These are phyloP conservation scores for Elegia similella DNA, from an alignment of 2,888 invertebrate genomes.

Conservation along the genomic window DNA sequence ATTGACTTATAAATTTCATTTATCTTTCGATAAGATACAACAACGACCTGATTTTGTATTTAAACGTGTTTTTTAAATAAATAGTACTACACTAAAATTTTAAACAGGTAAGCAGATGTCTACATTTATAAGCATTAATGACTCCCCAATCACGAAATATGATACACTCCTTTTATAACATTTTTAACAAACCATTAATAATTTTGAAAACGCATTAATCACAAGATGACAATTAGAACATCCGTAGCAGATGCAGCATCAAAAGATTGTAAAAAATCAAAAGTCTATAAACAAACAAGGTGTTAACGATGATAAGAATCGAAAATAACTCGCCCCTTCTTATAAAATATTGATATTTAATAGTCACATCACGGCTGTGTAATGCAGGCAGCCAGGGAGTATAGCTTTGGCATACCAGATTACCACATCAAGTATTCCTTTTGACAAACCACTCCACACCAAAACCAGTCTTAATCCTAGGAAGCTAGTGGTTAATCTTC, in stretches of 20 bases:
- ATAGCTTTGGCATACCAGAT: conserved; percentile 71
- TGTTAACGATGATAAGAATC: conserved; percentile 75
- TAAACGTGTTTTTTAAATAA: conserved; percentile 13
- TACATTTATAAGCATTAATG: background rate
- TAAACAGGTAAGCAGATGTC: conserved; percentile 8
- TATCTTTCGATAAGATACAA: too few relatives aligned
- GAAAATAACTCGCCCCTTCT: conserved; percentile 57
- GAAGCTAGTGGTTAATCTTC: conserved; percentile 31
- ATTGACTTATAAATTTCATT: too few relatives aligned
- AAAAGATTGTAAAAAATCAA: conserved; percentile 50
- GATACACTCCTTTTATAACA: conserved; percentile 4
- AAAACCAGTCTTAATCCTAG: conserved; percentile 29
- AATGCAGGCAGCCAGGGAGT: conserved; percentile 67
- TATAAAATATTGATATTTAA: conserved; percentile 79
- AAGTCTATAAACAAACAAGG: conserved; percentile 72
- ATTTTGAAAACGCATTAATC: conserved; percentile 50
- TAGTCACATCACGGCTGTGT: conserved; percentile 69
- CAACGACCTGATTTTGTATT: too few relatives aligned
- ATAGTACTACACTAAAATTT: conserved; percentile 13
- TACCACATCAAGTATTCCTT: conserved; percentile 69
- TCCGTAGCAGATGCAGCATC: conserved; percentile 63
- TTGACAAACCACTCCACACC: conserved; percentile 29
- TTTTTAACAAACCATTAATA: conserved; percentile 31
- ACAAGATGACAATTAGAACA: conserved; percentile 47
- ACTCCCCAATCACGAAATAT: conserved; percentile 9